These are phyloP conservation scores for Lasioglossum zephyrum DNA, from an alignment of 2,888 invertebrate species.

Conservation along the genomic window DNA sequence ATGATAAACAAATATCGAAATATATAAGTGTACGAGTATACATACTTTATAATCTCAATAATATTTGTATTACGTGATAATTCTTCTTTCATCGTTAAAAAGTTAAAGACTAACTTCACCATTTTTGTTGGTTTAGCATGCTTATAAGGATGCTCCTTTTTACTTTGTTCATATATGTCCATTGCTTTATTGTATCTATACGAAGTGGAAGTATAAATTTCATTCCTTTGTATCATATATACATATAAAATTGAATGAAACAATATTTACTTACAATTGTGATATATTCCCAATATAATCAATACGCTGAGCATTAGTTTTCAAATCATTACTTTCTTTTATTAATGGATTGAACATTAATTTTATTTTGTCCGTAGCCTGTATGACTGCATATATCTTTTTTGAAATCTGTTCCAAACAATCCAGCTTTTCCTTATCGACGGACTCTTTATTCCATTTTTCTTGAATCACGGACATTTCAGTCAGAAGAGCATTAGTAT, in stretches of 20 bases:
- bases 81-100: slow-evolving; percentile 86
- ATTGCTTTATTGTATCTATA: slow-evolving; percentile 84
- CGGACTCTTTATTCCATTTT: neutral
- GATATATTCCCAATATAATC: slow-evolving; percentile 59
- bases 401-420: slow-evolving; percentile 68
- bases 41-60: slow-evolving; percentile 55
- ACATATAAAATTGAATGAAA: slow-evolving; percentile 30
- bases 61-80: slow-evolving; percentile 83
- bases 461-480: slow-evolving; percentile 35
- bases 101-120: slow-evolving; percentile 86
- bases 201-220: slow-evolving; percentile 15
- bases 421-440: slow-evolving; percentile 20
- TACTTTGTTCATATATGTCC: slow-evolving; percentile 84
- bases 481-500: slow-evolving; percentile 49
- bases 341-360: slow-evolving; percentile 63
- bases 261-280: slow-evolving; percentile 66
- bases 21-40: neutral
- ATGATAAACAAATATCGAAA: slow-evolving; percentile 22
- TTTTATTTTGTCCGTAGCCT: slow-evolving; percentile 85
- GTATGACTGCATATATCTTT: slow-evolving; percentile 84
- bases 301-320: slow-evolving; percentile 41
- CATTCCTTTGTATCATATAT: neutral
- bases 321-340: slow-evolving; percentile 56
- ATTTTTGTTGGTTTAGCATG: slow-evolving; percentile 85
- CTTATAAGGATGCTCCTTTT: slow-evolving; percentile 83